Conservation (phyloP, 2,888 invertebrate species). For the Leucoptera coffeella region DNA sequence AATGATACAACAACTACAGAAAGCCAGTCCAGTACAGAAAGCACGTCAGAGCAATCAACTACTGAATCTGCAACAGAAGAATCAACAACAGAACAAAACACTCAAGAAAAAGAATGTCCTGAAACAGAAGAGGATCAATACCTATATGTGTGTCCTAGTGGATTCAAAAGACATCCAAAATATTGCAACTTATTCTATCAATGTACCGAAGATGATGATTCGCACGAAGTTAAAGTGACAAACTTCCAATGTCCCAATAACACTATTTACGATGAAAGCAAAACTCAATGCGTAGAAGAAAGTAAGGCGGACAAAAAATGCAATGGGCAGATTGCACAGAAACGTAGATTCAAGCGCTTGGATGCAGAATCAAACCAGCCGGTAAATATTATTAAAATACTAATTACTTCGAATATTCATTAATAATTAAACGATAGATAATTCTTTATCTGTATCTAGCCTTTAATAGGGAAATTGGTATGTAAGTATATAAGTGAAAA, state of each 20-base stretch:
- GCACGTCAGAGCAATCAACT: conserved; percentile 6
- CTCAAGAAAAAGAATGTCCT: conserved; percentile 31
- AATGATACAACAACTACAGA: conserved; percentile 4
- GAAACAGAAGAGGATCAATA: conserved; percentile 64
- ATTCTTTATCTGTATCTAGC: no score
- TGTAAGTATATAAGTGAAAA: no score
- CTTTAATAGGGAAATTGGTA: no score
- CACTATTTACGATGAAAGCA: conserved; percentile 67
- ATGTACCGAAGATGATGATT: conserved; percentile 61
- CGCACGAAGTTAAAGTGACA: conserved; percentile 66
- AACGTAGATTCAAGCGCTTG: conserved; percentile 47
- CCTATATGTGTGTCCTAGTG: conserved; percentile 71
- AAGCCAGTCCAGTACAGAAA: conserved; percentile 5
- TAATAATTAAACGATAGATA: not conserved
- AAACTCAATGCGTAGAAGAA: conserved; percentile 66
- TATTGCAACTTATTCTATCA: conserved; percentile 81
- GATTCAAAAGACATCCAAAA: conserved; percentile 76
- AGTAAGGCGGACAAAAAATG: conserved; percentile 52
- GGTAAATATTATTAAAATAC: conserved; percentile 31
- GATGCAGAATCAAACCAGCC: conserved; percentile 46
- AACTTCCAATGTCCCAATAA: conserved; percentile 71
- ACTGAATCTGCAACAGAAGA: conserved; percentile 10
- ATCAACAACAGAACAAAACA: conserved; percentile 10
- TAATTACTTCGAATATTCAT: not conserved
- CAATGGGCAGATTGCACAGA: conserved; percentile 47